Percentiles rank a stretch among this genome's conserved stretches.
These are phyloP conservation scores for Steromphala cineraria DNA, from an alignment of 2,888 invertebrate genomes.

Conservation along the genomic window DNA sequence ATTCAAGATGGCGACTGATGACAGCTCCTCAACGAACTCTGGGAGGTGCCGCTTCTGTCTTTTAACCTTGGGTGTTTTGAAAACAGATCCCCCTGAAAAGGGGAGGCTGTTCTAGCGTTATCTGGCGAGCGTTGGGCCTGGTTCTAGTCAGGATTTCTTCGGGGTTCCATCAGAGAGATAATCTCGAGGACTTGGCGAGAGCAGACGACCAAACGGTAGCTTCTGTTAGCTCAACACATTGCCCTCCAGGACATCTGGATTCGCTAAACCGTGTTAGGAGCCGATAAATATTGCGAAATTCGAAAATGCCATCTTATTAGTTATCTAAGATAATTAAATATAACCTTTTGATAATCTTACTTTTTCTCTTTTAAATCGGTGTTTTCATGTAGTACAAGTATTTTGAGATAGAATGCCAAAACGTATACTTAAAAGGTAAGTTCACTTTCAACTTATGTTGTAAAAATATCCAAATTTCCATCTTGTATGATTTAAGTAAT, in stretches of 20 bases:
- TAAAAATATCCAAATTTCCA: too few species aligned
- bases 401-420: too few species aligned
- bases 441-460: too few species aligned
- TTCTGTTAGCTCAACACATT: neutral
- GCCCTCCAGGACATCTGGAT: neutral
- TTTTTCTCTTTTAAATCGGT: too few species aligned
- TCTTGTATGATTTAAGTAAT: too few species aligned
- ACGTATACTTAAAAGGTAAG: too few species aligned
- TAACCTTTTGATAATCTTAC: too few species aligned
- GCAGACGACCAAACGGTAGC: slow-evolving; percentile 1
- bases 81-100: slow-evolving; percentile 11
- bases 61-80: neutral
- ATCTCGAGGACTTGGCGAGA: slow-evolving; percentile 1
- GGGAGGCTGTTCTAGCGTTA: slow-evolving; percentile 4
- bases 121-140: neutral
- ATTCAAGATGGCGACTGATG: slow-evolving; percentile 19
- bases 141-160: slow-evolving; percentile 12
- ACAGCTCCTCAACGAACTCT: neutral
- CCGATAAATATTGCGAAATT: too few species aligned
- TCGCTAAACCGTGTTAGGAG: neutral
- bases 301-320: too few species aligned
- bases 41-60: slow-evolving; percentile 6
- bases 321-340: too few species aligned
- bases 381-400: too few species aligned
- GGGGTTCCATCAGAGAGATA: slow-evolving; percentile 3